Base-by-base conservation (phyloP, 2,113 vertebrate genomes). In the Girardinichthys multiradiatus region DNA sequence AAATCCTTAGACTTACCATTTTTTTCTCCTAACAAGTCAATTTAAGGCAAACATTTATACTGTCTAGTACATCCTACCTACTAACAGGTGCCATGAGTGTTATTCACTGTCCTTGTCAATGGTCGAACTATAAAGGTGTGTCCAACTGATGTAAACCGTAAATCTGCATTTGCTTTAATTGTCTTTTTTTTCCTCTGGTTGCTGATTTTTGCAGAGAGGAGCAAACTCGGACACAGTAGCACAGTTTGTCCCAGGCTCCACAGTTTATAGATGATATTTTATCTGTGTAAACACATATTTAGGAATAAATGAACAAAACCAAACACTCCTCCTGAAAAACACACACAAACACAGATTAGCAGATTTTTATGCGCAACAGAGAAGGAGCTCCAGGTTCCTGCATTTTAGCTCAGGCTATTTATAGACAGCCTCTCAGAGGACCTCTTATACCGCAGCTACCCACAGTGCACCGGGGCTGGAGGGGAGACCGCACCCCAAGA, bases 401-500 rank as follows among this genome's bases (percentile, higher is more conserved):
- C 83, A 85, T 90, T 93, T 71, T 92, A 82, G 79, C 70, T 83
- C 82, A 65, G 83, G 91, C 91, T 94, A 94, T 95, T 94, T 94
- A 76, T 82, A 90, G 87, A 80, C 77, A 57, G 69, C 75, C 84
- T 86, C 87, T 91, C 85, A 94, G 89, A 94, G 92, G 92, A 90
- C 90, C 86, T 92, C 88, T 92, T 94, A 92, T 90, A 94, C 90
- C 81, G 81, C 86, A 90, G 75, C 82, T 93, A 93, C 92, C 92
- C 92, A 94, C 73, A 87, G 35, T 93, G 92, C 94, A 92, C 77
- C 78, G 76, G 90, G 89, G 90, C 28, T 83, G 77, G 64, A 85
- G 91, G 81, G 85, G 81, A 86, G 81, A 85, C 89, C 83, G 79
- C 89, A 89, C 86, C 89, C 88, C 85, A 45, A 85, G 78, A 87